Evolutionary conservation across 2,113 vertebrate species (phyloP), one percentile per base, ranked within the genome.

Genomic region (Brachirus orientalis): DNA sequence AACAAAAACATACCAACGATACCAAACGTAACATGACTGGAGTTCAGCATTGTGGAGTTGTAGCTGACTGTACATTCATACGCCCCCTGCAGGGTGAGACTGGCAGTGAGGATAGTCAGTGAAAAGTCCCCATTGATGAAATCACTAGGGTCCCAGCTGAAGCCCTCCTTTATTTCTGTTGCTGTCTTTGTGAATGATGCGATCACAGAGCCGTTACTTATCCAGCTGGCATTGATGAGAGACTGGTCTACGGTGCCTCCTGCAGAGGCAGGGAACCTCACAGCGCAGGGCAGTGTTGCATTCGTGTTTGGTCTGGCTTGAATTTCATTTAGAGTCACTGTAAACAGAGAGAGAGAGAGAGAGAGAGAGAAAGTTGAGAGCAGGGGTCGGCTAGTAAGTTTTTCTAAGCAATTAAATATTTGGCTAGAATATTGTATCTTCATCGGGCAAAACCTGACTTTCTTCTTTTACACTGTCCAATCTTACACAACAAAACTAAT

Each of bases 21-120:
- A 8, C 35, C 69, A 10, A 94, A 19, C 9, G 89, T 89, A 17
- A 92, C 69, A 3, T 83, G 87, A n/a, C 58, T 77, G 33, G 53
- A 20, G 67, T 71, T 65, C 36, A 83, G 68, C 44, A 35, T 6
- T 13, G 70, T 77, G 51, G 60, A 67, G 63, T 92, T 89, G 83
- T 88, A 81, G 73, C 36, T 70, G 60, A 92, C 64, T 0, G 35
- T 83, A 79, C 93, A 94, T 69, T 88, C 62, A 40, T 93, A 94
- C n/a, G 75, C 9, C 22, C 92, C 93, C 77, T 92, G 90, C 58
- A 85, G 82, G 52, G 51, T 17, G 7, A 87, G 55, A 22, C 70
- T 69, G n/a, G 82, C 57, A 14, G 72, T 85, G 58, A 86, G 77
- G 57, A 93, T 9, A 1, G 47, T 89, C 68, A 94, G 61, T 5